These are phyloP conservation scores for Drosophila leontia DNA, from an alignment of 1,140 invertebrate species.

Conservation along the genomic window DNA sequence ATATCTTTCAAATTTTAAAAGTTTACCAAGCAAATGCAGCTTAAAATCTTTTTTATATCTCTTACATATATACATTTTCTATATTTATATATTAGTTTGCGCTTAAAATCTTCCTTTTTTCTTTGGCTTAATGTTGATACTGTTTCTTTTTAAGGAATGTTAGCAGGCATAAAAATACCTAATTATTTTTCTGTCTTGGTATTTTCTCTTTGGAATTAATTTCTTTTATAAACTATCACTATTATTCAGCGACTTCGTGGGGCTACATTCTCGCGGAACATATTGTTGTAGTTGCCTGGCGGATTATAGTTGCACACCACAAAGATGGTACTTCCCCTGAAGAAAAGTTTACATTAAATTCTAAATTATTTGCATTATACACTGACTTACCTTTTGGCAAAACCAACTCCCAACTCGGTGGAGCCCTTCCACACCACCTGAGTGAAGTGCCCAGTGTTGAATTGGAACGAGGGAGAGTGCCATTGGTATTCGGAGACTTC, in stretches of 20 bases:
- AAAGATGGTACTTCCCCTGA: conserved; percentile 59
- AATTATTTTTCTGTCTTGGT: neutral
- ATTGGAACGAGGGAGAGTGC: conserved; percentile 87
- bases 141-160: conserved; percentile 4
- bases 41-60: neutral
- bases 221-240: neutral
- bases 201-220: neutral
- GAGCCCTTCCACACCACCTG: conserved; percentile 91
- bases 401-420: conserved; percentile 90
- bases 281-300: conserved; percentile 64
- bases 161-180: too few species aligned
- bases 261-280: conserved; percentile 57
- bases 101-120: neutral
- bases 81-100: neutral
- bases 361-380: too few species aligned
- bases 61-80: neutral
- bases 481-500: conserved; percentile 87
- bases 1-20: neutral
- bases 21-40: neutral
- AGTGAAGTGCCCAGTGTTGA: conserved; percentile 89
- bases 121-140: neutral
- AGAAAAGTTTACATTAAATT: neutral
- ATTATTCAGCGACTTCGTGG: conserved; percentile 19
- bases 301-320: conserved; percentile 79
- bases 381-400: conserved; percentile 86